Base-by-base conservation (phyloP, 2,888 invertebrate genomes). In the Rutpela maculata region DNA sequence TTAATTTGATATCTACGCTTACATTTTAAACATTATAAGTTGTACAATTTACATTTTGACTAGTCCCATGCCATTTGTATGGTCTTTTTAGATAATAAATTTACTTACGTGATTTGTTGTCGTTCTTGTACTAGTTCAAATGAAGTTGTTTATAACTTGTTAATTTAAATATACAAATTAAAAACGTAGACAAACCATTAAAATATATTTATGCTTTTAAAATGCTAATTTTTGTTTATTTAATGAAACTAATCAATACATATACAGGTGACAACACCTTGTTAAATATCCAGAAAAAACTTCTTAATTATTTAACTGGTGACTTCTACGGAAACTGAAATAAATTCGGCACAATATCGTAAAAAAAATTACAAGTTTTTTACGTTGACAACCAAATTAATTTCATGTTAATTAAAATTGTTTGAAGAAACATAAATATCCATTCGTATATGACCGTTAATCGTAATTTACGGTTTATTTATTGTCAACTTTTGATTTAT, bases 141-240 rank as follows among this genome's bases (percentile, higher is more conserved):
- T 31, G 19, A 10, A 55, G 57, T n/a, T 68, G 57, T 57, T 68
- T 56, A 18, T 56, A 18, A 15, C 68, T 68, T 68, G 57, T 68
- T 68, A 68, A 55, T 56, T 68, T 56, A 19, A 31, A 55, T 31
- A 68, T 56, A 56, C 56, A 31, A 55, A 68, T 68, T 68, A 31
- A 57, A 68, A 68, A 35, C 31, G 31, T 15, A 56, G 31, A 55
- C 56, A 56, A 57, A 56, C 57, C 57, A 68, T 68, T 68, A 68
- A 56, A 31, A 26, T 31, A 57, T 57, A 69, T 59, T 69, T 57
- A 69, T 69, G 57, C 7, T 7, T 18, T 55, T 26, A 57, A 69
- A 69, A 69, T 69, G 69, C 56, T 57, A 69, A 69, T 69, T 69
- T 35, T 59, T 69, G 31, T 69, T 69, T 69, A 69, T 57, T 69